Conservation (phyloP, 2,888 invertebrate genomes). For the Autographa pulchrina region DNA sequence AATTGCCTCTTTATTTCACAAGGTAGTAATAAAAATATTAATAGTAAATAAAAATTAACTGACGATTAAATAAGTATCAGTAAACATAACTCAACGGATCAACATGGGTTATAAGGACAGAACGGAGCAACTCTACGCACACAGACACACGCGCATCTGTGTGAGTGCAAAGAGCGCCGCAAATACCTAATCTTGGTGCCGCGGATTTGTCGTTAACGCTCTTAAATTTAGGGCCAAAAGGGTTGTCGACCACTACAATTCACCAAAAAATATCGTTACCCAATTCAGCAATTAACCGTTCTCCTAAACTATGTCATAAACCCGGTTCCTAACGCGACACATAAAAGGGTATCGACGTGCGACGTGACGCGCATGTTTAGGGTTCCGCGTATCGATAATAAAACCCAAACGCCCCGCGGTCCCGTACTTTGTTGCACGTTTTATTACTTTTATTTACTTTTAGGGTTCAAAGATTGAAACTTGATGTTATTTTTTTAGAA, state of each 20-base stretch:
- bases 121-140: no score
- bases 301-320: conserved; percentile 53
- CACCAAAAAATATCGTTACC: conserved; percentile 23
- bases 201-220: no score
- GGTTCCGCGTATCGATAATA: conserved; percentile 57
- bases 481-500: conserved; percentile 50
- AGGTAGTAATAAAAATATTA: no score
- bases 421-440: conserved; percentile 57
- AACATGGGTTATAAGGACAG: no score
- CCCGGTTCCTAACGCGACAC: conserved; percentile 42
- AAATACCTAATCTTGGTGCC: no score
- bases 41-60: no score
- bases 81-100: no score
- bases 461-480: conserved; percentile 54
- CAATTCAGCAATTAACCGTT: conserved; percentile 48
- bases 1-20: no score
- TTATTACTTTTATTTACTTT: conserved; percentile 62
- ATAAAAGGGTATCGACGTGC: conserved; percentile 50
- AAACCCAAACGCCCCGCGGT: conserved; percentile 55
- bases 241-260: background rate
- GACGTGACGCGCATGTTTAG: conserved; percentile 55
- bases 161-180: no score
- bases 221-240: no score
- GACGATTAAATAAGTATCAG: no score
- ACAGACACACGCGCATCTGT: no score